These are phyloP conservation scores for Micromesistius poutassou DNA, from an alignment of 2,797 vertebrate genomes.

Conservation along the genomic window DNA sequence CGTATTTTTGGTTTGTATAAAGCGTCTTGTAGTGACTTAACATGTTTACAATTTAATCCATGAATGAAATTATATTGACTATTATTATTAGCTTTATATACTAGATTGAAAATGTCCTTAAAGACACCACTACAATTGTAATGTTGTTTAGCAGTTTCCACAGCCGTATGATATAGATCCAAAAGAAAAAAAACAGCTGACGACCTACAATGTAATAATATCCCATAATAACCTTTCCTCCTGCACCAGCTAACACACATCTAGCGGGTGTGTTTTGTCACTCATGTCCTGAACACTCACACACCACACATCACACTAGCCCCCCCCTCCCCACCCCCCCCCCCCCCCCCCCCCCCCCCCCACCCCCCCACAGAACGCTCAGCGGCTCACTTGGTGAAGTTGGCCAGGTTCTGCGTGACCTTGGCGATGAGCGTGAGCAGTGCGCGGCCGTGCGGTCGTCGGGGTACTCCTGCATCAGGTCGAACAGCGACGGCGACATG, in stretches of 20 bases:
- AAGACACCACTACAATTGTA: neutral
- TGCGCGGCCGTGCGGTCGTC: conserved; percentile 96
- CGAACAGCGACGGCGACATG: conserved; percentile 98
- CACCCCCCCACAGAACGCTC: neutral
- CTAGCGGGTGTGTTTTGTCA: no score
- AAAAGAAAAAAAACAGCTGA: neutral
- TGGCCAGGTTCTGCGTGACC: conserved; percentile 98
- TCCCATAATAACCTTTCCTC: neutral
- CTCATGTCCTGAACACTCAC: no score
- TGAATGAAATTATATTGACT: neutral
- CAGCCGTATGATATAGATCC: no score
- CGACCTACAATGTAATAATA: neutral
- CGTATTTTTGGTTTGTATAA: neutral
- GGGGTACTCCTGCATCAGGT: conserved; percentile 94
- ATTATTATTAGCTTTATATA: neutral
- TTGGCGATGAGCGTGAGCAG: conserved; percentile 97
- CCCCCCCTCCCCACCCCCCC: no score
- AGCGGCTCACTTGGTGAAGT: conserved; percentile 90
- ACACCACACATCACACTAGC: no score
- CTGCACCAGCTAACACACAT: no score
- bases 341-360: no score
- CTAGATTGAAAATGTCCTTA: no score
- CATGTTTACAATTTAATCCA: neutral
- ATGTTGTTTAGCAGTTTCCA: neutral
- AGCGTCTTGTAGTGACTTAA: neutral